phyloP scores from a whole-genome alignment of 2,888 invertebrate species.

The Heteromurus nitidus region DNA sequence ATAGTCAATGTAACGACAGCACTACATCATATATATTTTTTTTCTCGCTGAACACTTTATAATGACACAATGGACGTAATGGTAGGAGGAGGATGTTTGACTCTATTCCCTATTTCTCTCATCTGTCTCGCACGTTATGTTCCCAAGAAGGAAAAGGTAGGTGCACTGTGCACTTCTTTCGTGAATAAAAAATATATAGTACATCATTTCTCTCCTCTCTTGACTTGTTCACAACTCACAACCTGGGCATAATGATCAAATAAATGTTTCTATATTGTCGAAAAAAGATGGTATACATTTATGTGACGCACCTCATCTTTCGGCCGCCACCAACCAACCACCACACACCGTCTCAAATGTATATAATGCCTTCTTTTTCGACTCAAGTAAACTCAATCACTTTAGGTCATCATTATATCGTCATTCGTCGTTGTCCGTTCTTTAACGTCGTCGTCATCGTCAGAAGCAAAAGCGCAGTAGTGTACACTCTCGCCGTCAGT shows the following conservation, averaged over 20 bases:
- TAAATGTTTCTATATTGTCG: not conserved
- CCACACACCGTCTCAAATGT: slow-evolving; percentile 15
- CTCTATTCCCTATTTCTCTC: too few species aligned
- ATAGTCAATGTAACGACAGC: not conserved
- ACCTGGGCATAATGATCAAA: not conserved
- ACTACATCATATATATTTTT: not conserved
- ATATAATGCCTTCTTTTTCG: not conserved
- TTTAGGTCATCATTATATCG: slow-evolving; percentile 46
- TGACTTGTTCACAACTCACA: too few species aligned
- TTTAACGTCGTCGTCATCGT: too few species aligned
- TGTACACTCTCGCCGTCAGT: too few species aligned
- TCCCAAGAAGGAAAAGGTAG: too few species aligned
- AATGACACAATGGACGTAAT: slow-evolving; percentile 24
- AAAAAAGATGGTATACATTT: too few species aligned
- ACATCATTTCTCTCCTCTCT: too few species aligned
- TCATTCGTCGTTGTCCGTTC: too few species aligned
- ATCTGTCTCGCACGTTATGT: too few species aligned
- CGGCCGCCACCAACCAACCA: slow-evolving; percentile 8
- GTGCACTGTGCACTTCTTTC: too few species aligned
- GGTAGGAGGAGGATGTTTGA: slow-evolving; percentile 5
- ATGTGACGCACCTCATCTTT: slow-evolving; percentile 12
- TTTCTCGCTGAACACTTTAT: not conserved
- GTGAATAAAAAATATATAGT: too few species aligned
- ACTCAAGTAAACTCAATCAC: slow-evolving; percentile 24
- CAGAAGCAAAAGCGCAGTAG: too few species aligned